Conservation (phyloP, 2,113 vertebrate species). For the Etheostoma cragini region DNA sequence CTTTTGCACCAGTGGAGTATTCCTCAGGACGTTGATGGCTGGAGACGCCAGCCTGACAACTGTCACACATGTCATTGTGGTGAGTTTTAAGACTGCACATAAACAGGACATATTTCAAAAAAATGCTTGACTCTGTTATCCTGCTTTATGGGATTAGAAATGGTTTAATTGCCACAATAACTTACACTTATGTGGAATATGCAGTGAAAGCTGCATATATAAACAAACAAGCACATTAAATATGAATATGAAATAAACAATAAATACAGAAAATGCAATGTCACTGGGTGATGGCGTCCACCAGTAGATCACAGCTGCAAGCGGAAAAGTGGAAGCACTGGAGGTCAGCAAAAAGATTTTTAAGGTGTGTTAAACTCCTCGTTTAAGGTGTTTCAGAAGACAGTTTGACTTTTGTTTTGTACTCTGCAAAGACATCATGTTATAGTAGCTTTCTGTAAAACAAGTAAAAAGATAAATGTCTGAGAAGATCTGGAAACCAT, state of each 20-base stretch:
- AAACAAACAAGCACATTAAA: too few relatives aligned
- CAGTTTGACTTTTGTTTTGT: neutral
- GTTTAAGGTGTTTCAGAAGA: neutral
- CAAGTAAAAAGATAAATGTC: too few relatives aligned
- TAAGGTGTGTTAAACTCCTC: neutral
- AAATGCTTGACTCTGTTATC: neutral
- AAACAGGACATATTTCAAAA: neutral
- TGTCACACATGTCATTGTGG: constrained; percentile 97
- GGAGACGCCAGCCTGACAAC: constrained; percentile 88
- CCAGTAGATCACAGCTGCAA: neutral
- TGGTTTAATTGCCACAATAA: too few relatives aligned
- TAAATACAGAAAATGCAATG: too few relatives aligned
- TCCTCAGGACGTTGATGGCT: constrained; percentile 93
- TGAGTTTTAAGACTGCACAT: constrained; percentile 75
- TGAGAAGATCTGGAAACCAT: too few relatives aligned
- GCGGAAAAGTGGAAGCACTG: neutral
- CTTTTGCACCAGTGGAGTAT: constrained; percentile 94
- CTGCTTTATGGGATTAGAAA: neutral
- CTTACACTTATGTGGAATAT: too few relatives aligned
- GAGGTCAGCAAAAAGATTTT: neutral
- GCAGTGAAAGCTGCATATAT: too few relatives aligned
- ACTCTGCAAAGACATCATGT: neutral
- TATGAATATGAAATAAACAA: too few relatives aligned
- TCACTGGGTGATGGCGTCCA: neutral
- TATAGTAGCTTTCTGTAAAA: too few relatives aligned